These are phyloP conservation scores for Athetis lepigone DNA, from an alignment of 2,888 invertebrate species.

Conservation along the genomic window DNA sequence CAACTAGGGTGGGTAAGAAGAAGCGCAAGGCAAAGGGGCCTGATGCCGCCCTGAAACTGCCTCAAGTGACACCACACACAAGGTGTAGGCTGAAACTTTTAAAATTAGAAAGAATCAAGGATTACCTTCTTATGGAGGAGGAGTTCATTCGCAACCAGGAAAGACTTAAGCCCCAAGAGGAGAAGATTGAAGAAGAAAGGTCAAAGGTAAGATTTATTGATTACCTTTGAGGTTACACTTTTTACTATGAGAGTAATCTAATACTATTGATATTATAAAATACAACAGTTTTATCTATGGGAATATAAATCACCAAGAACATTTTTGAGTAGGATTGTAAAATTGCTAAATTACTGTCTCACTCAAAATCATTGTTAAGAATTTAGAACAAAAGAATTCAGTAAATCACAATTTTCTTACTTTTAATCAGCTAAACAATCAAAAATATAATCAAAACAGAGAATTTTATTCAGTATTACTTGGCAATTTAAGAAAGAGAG, in stretches of 20 bases:
- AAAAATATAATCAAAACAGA: too few relatives aligned
- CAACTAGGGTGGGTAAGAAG: conserved; percentile 99
- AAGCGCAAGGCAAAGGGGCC: conserved; percentile 99
- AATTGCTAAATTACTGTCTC: too few relatives aligned
- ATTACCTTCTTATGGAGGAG: conserved; percentile 99
- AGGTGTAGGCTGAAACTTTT: conserved; percentile 98
- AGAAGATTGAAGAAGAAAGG: conserved; percentile 99
- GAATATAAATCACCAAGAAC: neutral
- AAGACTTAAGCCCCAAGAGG: conserved; percentile 99
- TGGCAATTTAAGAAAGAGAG: too few relatives aligned
- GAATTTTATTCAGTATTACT: too few relatives aligned
- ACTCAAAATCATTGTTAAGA: conserved; percentile 6
- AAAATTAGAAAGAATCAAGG: conserved; percentile 99
- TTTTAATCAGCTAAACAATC: too few relatives aligned
- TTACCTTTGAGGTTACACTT: conserved; percentile 35
- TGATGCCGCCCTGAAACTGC: conserved; percentile 99
- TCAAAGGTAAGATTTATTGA: conserved; percentile 91
- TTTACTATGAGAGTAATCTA: neutral
- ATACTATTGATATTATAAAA: neutral
- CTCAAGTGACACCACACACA: conserved; percentile 99
- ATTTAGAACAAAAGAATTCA: neutral
- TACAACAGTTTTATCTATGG: neutral
- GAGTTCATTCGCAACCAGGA: conserved; percentile 99
- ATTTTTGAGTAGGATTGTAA: too few relatives aligned
- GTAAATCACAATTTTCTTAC: too few relatives aligned